These are phyloP conservation scores for Eilema griseolum DNA, from an alignment of 2,888 invertebrate genomes.

Conservation along the genomic window DNA sequence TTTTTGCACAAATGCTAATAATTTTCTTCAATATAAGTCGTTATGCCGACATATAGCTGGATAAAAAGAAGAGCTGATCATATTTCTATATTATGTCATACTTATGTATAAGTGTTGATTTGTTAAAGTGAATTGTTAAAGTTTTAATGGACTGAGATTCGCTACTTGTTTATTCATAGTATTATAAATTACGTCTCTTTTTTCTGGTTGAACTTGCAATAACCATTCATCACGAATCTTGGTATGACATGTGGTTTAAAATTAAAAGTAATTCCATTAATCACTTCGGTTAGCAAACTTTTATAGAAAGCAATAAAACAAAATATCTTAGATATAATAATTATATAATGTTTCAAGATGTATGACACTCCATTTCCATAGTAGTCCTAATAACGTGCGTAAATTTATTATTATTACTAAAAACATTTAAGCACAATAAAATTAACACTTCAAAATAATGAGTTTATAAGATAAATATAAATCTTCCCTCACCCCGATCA, in stretches of 20 bases:
- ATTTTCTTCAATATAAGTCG: neutral
- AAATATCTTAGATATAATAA: neutral
- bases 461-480: no score
- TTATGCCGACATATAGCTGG: neutral
- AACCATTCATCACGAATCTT: neutral
- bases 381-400: neutral
- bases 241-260: neutral
- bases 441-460: no score
- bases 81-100: neutral
- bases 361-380: neutral
- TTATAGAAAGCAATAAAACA: neutral
- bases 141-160: neutral
- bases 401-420: neutral
- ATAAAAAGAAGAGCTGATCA: neutral
- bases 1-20: slow-evolving; percentile 39
- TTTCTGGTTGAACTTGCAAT: neutral
- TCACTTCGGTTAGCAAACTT: neutral
- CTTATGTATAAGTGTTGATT: neutral
- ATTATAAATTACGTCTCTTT: neutral
- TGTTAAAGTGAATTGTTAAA: neutral
- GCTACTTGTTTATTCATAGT: neutral
- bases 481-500: neutral
- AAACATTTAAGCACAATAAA: no score
- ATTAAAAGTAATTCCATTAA: neutral
- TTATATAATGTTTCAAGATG: neutral